Evolutionary conservation across 53 echinoderm and acorn worm species (phyloP).

Genomic region (Antedon mediterranea): DNA sequence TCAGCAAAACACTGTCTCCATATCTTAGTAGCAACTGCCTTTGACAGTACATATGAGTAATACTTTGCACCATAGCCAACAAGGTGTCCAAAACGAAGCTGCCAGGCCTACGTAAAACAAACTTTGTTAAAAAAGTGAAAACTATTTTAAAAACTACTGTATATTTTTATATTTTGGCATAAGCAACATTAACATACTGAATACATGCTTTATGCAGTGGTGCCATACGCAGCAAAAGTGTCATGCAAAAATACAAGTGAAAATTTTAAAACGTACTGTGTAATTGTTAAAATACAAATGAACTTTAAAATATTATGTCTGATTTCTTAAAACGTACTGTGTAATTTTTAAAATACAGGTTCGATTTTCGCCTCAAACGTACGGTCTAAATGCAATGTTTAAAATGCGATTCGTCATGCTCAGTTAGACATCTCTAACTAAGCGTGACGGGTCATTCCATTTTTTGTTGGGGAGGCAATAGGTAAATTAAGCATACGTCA

Average conservation of each 20-base stretch:
- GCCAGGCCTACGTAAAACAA: slow-evolving; percentile 57
- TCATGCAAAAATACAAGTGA: no score
- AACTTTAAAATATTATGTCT: no score
- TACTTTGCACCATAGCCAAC: slow-evolving; percentile 96
- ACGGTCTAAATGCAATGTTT: no score
- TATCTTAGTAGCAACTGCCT: slow-evolving; percentile 70
- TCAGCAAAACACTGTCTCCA: slow-evolving; percentile 68
- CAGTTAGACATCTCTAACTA: no score
- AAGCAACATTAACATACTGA: not conserved
- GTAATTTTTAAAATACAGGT: not conserved
- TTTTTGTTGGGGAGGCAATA: no score
- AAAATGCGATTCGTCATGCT: no score
- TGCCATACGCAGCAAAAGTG: no score
- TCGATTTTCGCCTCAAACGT: no score
- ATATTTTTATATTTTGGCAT: not conserved
- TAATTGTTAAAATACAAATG: not conserved
- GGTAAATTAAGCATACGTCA: no score
- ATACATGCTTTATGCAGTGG: not conserved
- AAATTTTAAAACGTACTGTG: no score
- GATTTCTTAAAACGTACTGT: no score
- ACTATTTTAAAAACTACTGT: not conserved
- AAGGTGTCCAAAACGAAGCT: slow-evolving; percentile 80
- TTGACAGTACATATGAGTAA: slow-evolving; percentile 80
- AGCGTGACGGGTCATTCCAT: no score
- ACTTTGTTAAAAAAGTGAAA: not conserved